Base-by-base conservation (phyloP, 2,797 vertebrate genomes). In the Pseudopleuronectes americanus region DNA sequence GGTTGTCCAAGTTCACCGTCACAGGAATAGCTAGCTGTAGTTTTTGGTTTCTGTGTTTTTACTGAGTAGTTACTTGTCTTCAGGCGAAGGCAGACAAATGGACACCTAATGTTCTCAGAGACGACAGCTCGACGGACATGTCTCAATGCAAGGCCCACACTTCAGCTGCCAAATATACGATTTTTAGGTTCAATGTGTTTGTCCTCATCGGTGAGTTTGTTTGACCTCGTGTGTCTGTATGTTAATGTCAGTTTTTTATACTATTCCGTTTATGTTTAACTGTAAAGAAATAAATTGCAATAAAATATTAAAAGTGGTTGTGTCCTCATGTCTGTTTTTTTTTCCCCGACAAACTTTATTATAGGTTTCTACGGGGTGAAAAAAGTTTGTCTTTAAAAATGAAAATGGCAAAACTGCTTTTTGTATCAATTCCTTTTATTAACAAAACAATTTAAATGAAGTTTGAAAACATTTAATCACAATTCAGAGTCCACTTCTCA, bases 221-320 rank as follows among this genome's bases (percentile, higher is more conserved):
- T 86, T 88, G 77, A 77, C 53, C 59, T 79, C 70, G 76, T 87
- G 82, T 84, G 74, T 89, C 80, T 82, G 74, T 92, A 79, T 88
- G 80, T 91, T 76, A 73, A 45, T 86, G 87, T 91, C 87, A 63
- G 76, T 93, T 93, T 91, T 92, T 92, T 92, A 93, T 92, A 92
- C 90, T 87, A 70, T 81, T 84, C 77, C 75, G 79, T 90, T 92
- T 73, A 75, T 74, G 81, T 90, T 92, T 72, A 89, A 89, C 85
- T 91, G 86, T 92, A 91, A 92, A 90, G 88, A 69, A 93, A 90
- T 90, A 87, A 90, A 92, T 93, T 94, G 90, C 90, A 94, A 94
- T 94, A 94, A 94, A 94, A 94, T 87, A 79, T 89, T 84, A 83
- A 91, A 90, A 85, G 79, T 33, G 6, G 57, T 66, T 10, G 7